Base-by-base conservation (phyloP, 2,113 vertebrate species). In the Rhipidura dahli region DNA sequence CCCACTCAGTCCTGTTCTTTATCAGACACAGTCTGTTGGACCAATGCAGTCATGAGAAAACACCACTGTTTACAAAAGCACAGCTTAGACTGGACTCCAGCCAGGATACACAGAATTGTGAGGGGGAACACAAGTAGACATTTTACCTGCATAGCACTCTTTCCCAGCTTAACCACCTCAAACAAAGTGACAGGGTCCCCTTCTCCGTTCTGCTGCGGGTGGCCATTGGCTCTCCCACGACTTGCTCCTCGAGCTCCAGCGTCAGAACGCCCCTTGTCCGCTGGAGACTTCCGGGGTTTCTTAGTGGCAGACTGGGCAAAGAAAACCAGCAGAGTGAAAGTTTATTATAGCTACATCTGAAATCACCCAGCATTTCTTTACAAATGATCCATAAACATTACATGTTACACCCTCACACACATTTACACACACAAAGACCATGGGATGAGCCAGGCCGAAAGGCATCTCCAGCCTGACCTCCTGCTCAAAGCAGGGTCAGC, bases 71-170 rank as follows among this genome's bases (percentile, higher is more conserved):
- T 10, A 61, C 33, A 61, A 57, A 69, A 77, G 54, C 6, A 2
- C 7, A 76, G 44, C 57, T 79, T 8, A 24, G 49, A 28, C 19
- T 21, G 26, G 57, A 49, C 33, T 60, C 18, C 40, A 57, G 53
- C 8, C 42, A 63, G 54, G 13, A 51, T 3, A 76, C 7, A 30
- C 9, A 6, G 23, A 61, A 59, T 1, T 22, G 54, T 17, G 31
- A 65, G 27, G 9, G 21, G 27, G 45, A 72, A 90, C 59, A 84
- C 87, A 26, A 69, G 16, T 3, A 27, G 75, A 35, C 65, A 53
- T 69, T 92, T 97, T 98, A 99, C 99, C 99, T 99, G 99, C 99
- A 99, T 99, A 92, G 99, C 99, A 88, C 99, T 99, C 97, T 99
- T 99, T 30, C 99, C 99, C 97, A 99, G 96, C 97, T 99, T 99